Evolutionary conservation across 2,113 vertebrate genomes (phyloP).

Genomic region (Corythornis madagascariensis): DNA sequence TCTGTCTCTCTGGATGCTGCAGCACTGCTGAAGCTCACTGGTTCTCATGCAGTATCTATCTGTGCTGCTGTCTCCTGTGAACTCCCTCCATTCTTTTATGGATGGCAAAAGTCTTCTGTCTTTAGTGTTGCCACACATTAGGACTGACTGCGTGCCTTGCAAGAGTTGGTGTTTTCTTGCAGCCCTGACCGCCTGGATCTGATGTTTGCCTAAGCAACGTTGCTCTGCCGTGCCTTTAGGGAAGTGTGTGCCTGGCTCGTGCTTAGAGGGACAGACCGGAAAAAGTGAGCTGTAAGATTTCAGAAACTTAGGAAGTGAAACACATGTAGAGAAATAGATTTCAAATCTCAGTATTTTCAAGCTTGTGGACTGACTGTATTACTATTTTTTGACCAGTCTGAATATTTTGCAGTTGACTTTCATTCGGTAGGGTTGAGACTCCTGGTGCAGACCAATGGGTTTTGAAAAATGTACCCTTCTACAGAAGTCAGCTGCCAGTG

Average conservation of each 20-base stretch:
- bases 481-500: background rate
- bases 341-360: background rate
- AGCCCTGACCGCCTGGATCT: background rate
- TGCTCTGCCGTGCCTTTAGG: background rate
- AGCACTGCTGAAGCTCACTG: background rate
- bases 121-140: background rate
- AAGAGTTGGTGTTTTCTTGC: background rate
- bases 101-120: background rate
- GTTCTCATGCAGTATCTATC: background rate
- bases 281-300: background rate
- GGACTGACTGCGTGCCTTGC: background rate
- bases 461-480: background rate
- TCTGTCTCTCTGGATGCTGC: background rate
- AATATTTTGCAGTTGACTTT: background rate
- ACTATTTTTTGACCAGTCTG: background rate
- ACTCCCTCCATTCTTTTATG: background rate
- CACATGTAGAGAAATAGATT: background rate
- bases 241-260: background rate
- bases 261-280: background rate
- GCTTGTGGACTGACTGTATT: fast-evolving
- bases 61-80: background rate
- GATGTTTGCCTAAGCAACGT: background rate
- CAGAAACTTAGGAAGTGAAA: background rate
- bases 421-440: background rate
- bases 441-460: background rate